Evolutionary conservation across 2,888 invertebrate species (phyloP).

Genomic region (Synergus umbraculus): DNA sequence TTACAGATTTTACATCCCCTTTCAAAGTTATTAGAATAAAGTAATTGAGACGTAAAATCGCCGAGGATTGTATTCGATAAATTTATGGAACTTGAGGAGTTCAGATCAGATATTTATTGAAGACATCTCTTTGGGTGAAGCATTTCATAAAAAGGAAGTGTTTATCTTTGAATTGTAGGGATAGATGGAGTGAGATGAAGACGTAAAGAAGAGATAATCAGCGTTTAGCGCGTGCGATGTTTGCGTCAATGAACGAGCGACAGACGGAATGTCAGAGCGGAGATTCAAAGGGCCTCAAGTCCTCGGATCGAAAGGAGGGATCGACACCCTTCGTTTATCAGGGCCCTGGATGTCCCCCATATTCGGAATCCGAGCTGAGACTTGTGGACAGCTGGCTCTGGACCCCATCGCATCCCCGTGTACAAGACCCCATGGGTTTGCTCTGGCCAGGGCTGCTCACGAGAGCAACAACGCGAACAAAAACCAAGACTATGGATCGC

Average conservation of each 20-base stretch:
- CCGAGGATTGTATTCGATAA: too few species aligned
- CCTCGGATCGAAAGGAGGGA: slow-evolving; percentile 35
- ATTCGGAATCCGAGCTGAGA: slow-evolving; percentile 47
- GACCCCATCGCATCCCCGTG: slow-evolving; percentile 54
- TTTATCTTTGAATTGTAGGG: not conserved
- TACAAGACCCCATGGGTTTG: slow-evolving; percentile 49
- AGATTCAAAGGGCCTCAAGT: slow-evolving; percentile 40
- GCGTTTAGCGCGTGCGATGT: slow-evolving; percentile 36
- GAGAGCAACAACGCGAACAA: slow-evolving; percentile 59
- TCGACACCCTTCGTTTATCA: slow-evolving; percentile 41
- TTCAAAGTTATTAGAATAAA: not conserved
- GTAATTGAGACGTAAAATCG: too few species aligned
- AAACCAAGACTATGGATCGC: slow-evolving; percentile 67
- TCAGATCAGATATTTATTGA: slow-evolving; percentile 23
- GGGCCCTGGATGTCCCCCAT: slow-evolving; percentile 34
- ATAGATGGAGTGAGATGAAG: slow-evolving; percentile 25
- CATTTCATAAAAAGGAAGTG: not conserved
- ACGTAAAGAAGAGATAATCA: slow-evolving; percentile 36
- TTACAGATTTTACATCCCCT: not conserved
- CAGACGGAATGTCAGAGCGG: slow-evolving; percentile 39
- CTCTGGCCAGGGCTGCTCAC: slow-evolving; percentile 50
- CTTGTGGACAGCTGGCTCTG: slow-evolving; percentile 61
- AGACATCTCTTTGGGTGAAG: not conserved
- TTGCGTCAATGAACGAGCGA: slow-evolving; percentile 31
- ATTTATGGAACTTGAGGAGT: slow-evolving; percentile 34